These are phyloP conservation scores for Porphyrio hochstetteri DNA, from an alignment of 2,113 vertebrate genomes.

Conservation along the genomic window DNA sequence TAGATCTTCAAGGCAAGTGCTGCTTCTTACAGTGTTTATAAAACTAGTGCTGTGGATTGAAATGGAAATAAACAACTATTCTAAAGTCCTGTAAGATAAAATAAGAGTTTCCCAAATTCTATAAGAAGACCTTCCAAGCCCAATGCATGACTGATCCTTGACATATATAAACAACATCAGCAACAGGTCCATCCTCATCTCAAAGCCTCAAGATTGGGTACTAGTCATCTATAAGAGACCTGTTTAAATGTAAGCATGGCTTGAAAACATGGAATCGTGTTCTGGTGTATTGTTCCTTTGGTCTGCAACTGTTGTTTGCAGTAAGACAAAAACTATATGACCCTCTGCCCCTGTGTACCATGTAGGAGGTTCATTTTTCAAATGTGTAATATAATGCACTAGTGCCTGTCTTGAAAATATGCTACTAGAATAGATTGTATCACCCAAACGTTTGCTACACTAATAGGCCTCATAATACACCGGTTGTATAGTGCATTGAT, in stretches of 20 bases:
- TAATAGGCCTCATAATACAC: constrained; percentile 31
- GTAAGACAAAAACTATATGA: constrained; percentile 20
- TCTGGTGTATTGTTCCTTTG: background rate
- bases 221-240: background rate
- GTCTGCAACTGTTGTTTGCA: background rate
- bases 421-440: constrained; percentile 5
- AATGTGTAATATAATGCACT: background rate
- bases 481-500: background rate
- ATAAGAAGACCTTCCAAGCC: background rate
- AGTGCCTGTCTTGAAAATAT: constrained; percentile 4
- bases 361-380: background rate
- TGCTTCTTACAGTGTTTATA: background rate
- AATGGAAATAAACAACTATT: background rate
- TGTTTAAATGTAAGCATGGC: background rate
- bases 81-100: background rate
- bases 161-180: background rate
- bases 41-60: background rate
- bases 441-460: background rate
- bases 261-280: background rate
- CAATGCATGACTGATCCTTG: background rate
- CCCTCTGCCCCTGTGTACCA: background rate
- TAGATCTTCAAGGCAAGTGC: background rate
- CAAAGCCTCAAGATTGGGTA: background rate
- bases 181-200: background rate
- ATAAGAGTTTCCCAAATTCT: background rate